Conservation (phyloP, 2,888 invertebrate genomes). For the Schizaphis graminum region DNA sequence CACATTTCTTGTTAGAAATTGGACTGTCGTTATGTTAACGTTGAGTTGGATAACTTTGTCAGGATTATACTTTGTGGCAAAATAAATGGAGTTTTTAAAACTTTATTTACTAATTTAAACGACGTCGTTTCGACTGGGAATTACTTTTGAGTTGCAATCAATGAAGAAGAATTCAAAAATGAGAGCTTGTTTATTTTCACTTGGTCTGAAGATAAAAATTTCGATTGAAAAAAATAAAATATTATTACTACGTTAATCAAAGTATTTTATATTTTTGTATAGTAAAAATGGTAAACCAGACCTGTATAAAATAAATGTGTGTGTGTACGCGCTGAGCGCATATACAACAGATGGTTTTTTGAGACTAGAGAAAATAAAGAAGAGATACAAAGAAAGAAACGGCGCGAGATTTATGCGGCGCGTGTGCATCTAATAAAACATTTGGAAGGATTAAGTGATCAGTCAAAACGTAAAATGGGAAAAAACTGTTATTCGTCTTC, state of each 20-base stretch:
- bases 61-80: slow-evolving; percentile 27
- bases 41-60: slow-evolving; percentile 1
- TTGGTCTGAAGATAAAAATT: neutral
- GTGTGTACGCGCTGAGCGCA: neutral
- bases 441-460: slow-evolving; percentile 53
- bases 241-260: slow-evolving; percentile 3
- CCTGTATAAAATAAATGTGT: neutral
- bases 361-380: neutral
- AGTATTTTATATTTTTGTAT: neutral
- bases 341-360: slow-evolving; percentile 59
- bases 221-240: neutral
- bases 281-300: neutral
- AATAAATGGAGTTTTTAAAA: slow-evolving; percentile 45
- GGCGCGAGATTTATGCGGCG: slow-evolving; percentile 39
- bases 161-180: slow-evolving; percentile 25
- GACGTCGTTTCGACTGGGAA: slow-evolving; percentile 4
- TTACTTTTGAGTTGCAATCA: slow-evolving; percentile 12
- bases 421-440: slow-evolving; percentile 51
- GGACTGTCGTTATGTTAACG: neutral
- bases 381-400: neutral
- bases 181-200: slow-evolving; percentile 37
- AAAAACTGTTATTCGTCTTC: slow-evolving; percentile 43
- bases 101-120: slow-evolving; percentile 45
- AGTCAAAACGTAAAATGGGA: slow-evolving; percentile 39
- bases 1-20: slow-evolving; percentile 24